Conservation (phyloP, 1,140 invertebrate genomes). For the Scaptodrosophila lebanonensis region DNA sequence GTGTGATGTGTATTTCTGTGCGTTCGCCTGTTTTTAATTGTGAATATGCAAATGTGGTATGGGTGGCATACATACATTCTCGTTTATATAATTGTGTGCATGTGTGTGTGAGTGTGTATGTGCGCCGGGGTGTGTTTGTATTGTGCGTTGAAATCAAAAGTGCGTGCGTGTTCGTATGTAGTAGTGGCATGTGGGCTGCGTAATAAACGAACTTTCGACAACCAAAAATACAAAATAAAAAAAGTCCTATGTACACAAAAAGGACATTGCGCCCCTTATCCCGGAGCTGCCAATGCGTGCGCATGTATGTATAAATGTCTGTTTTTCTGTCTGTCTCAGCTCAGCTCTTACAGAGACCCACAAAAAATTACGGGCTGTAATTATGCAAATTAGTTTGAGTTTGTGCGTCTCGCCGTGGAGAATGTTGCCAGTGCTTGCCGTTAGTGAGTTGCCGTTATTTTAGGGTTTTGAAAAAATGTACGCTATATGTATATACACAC, state of each 20-base stretch:
- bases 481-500: slow-evolving; percentile 28
- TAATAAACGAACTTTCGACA: slow-evolving; percentile 36
- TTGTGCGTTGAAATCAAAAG: slow-evolving; percentile 44
- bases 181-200: slow-evolving; percentile 29
- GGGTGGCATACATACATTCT: background rate
- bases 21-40: slow-evolving; percentile 12
- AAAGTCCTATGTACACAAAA: slow-evolving; percentile 44
- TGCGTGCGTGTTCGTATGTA: slow-evolving; percentile 24
- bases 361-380: slow-evolving; percentile 70
- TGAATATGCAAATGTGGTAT: slow-evolving; percentile 36
- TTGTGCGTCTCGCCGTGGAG: slow-evolving; percentile 25
- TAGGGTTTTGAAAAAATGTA: slow-evolving; percentile 4
- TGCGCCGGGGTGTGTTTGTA: background rate
- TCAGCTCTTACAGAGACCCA: slow-evolving; percentile 1
- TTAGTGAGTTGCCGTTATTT: slow-evolving; percentile 10
- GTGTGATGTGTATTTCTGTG: background rate
- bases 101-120: too few species aligned
- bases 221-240: slow-evolving; percentile 13
- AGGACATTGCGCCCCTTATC: slow-evolving; percentile 63
- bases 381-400: slow-evolving; percentile 70
- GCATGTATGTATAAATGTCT: slow-evolving; percentile 22
- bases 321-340: slow-evolving; percentile 16
- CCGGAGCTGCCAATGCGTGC: background rate
- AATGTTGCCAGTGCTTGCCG: slow-evolving; percentile 22
- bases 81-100: too few species aligned